Conservation (phyloP, 2,797 vertebrate species). For the Champsocephalus gunnari region DNA sequence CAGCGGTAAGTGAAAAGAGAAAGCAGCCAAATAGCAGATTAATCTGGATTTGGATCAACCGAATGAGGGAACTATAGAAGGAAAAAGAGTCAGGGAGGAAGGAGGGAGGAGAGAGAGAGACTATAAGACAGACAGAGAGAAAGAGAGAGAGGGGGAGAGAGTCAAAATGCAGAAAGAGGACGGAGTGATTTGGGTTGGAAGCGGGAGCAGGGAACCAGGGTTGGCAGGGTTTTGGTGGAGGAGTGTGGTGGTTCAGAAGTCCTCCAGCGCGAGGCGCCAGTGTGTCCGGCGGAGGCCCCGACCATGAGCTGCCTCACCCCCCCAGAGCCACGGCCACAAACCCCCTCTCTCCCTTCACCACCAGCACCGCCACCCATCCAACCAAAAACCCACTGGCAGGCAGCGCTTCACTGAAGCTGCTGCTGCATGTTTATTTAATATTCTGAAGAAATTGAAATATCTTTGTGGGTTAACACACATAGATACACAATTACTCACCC, state of each 20-base stretch:
- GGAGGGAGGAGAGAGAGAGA: constrained; percentile 36
- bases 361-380: constrained; percentile 82
- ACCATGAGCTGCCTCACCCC: constrained; percentile 87
- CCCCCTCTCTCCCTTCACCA: constrained; percentile 75
- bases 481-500: constrained; percentile 75
- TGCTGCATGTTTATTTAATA: constrained; percentile 91
- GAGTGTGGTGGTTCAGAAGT: constrained; percentile 93
- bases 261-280: constrained; percentile 92
- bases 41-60: constrained; percentile 66
- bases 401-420: constrained; percentile 81
- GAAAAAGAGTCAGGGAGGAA: constrained; percentile 55
- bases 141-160: constrained; percentile 21
- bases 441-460: constrained; percentile 91
- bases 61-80: constrained; percentile 63
- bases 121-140: constrained; percentile 22
- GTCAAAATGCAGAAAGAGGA: constrained; percentile 68
- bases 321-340: constrained; percentile 86
- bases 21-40: constrained; percentile 62
- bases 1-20: constrained; percentile 47
- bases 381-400: constrained; percentile 87
- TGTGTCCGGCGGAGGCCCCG: constrained; percentile 90
- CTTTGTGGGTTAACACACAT: constrained; percentile 86
- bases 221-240: constrained; percentile 89
- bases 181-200: constrained; percentile 83
- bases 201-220: constrained; percentile 78